Conservation (phyloP, 2,888 invertebrate genomes). For the Tetanocera ferruginea region DNA sequence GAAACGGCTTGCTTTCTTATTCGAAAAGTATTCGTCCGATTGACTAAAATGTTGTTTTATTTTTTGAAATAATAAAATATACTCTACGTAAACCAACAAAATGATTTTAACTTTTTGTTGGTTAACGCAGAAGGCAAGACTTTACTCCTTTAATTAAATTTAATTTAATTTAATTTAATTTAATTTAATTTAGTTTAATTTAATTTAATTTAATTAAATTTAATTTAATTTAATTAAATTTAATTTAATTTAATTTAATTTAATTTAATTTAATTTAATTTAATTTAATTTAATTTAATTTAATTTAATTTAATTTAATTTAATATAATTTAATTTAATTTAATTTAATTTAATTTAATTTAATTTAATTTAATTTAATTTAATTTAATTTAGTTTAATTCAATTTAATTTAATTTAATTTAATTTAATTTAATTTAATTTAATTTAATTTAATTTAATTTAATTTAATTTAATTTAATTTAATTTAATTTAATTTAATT, state of each 20-base stretch:
- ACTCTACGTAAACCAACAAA: too few species aligned
- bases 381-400: background rate
- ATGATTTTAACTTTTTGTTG: too few species aligned
- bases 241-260: background rate
- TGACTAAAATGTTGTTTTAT: too few species aligned
- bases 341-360: background rate
- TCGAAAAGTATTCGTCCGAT: too few species aligned
- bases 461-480: background rate
- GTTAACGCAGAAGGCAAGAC: too few species aligned
- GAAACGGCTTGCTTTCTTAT: too few species aligned
- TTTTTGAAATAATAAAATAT: too few species aligned
- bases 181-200: background rate
- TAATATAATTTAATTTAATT: background rate
- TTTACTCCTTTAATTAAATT: background rate
- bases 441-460: background rate
- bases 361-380: background rate
- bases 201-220: background rate
- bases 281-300: background rate
- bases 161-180: background rate
- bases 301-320: background rate
- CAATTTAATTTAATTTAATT: background rate
- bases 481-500: background rate
- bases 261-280: background rate
- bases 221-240: background rate
- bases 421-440: background rate